Evolutionary conservation across 2,888 invertebrate species (phyloP).

Genomic region (Acrocyrtus sp.): DNA sequence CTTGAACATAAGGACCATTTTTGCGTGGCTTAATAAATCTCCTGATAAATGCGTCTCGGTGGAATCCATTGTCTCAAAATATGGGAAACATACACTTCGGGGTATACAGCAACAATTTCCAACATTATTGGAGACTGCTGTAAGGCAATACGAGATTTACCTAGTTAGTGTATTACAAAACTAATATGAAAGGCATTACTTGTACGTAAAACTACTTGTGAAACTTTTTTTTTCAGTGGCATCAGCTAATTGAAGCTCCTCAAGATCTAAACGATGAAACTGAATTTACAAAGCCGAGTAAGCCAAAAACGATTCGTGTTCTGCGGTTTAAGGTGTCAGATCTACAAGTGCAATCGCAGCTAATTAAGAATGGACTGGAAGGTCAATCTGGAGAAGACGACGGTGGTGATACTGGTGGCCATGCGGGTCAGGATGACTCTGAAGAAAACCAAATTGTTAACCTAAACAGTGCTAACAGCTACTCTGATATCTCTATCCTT

Average conservation of each 20-base stretch:
- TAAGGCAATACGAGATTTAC: not conserved
- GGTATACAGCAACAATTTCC: conserved; percentile 13
- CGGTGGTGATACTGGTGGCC: not conserved
- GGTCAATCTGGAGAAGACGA: not conserved
- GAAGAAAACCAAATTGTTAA: conserved; percentile 8
- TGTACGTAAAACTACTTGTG: not conserved
- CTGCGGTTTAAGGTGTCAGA: conserved; percentile 13
- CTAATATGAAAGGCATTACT: not conserved
- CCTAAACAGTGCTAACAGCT: not conserved
- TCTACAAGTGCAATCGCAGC: not conserved
- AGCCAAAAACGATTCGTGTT: not conserved
- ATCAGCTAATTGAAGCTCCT: not conserved
- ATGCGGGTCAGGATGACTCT: conserved; percentile 15
- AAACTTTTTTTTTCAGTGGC: conserved; percentile 28
- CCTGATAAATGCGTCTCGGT: not conserved
- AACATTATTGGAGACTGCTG: conserved; percentile 14
- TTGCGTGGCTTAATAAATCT: conserved; percentile 16
- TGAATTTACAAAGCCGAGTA: conserved; percentile 9
- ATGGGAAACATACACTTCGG: conserved; percentile 24
- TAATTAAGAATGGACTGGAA: conserved; percentile 9
- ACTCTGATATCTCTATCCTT: not conserved
- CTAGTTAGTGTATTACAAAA: not conserved
- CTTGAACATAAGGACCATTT: conserved; percentile 30
- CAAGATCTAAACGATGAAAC: not conserved
- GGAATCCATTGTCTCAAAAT: conserved; percentile 21